Percentiles rank a stretch among this genome's conserved stretches.
Conservation (phyloP, 2,797 vertebrate genomes). For the Vireo griseus region DNA sequence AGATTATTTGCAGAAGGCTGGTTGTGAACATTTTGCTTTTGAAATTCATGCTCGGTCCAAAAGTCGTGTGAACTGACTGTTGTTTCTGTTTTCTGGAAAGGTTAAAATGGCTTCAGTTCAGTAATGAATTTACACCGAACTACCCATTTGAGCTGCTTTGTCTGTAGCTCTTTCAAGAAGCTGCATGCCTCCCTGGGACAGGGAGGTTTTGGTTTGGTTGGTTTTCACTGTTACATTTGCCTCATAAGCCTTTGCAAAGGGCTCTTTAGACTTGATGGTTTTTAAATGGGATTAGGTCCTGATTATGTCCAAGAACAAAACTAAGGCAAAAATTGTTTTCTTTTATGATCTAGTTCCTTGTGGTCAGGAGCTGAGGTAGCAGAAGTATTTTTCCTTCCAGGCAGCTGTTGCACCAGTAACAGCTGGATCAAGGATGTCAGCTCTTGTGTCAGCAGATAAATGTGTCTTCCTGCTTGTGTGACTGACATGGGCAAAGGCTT, state of each 20-base stretch:
- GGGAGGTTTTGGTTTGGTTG: background rate
- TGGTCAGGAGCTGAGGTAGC: background rate
- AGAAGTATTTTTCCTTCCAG: background rate
- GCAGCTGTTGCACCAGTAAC: fast-evolving
- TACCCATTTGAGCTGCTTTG: fast-evolving
- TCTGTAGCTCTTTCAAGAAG: background rate
- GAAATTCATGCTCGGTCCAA: background rate
- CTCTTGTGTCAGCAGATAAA: background rate
- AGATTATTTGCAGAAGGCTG: background rate
- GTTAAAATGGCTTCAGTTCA: background rate
- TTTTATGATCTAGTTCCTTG: background rate
- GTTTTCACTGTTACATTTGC: background rate
- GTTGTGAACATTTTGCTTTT: background rate
- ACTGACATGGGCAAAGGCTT: background rate
- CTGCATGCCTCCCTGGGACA: background rate
- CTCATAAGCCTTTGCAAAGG: background rate
- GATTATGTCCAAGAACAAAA: background rate
- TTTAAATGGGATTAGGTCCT: background rate
- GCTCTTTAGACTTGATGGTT: background rate
- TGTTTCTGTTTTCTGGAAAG: background rate
- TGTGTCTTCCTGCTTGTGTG: background rate
- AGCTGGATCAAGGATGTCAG: background rate
- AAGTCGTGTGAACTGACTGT: fast-evolving
- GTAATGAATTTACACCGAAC: background rate
- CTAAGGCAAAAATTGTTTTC: background rate